Percentiles rank a stretch among this genome's conserved stretches.
Evolutionary conservation across 2,113 vertebrate species (phyloP).

Genomic region (Pluvialis apricaria): DNA sequence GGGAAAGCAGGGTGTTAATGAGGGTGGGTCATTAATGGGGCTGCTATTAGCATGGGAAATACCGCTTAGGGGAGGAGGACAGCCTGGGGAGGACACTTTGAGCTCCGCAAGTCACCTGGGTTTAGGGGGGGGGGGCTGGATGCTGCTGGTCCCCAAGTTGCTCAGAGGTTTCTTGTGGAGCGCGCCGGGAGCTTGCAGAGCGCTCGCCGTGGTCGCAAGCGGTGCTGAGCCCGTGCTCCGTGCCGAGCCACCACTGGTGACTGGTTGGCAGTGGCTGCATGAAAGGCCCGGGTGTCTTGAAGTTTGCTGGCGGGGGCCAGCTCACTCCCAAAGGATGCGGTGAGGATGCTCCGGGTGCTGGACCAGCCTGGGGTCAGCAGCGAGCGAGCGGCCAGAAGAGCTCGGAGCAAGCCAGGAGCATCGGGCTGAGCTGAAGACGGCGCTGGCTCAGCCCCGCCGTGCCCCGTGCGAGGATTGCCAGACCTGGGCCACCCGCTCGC

Average conservation of each 20-base stretch:
- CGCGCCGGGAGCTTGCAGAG: rapidly evolving
- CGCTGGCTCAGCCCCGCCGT: rapidly evolving
- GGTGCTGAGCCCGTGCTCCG: rapidly evolving
- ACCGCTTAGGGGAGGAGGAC: background rate
- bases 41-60: background rate
- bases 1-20: background rate
- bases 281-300: background rate
- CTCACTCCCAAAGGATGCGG: rapidly evolving
- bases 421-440: rapidly evolving
- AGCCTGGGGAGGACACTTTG: background rate
- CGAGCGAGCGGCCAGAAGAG: rapidly evolving
- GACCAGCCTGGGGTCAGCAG: rapidly evolving
- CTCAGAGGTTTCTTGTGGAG: background rate
- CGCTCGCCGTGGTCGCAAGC: rapidly evolving
- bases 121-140: background rate
- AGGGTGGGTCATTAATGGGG: background rate
- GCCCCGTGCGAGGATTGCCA: rapidly evolving
- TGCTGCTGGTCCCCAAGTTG: background rate
- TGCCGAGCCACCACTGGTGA: rapidly evolving
- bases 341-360: rapidly evolving
- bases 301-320: background rate
- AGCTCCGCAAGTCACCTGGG: rapidly evolving
- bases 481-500: rapidly evolving
- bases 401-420: background rate
- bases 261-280: rapidly evolving